These are phyloP conservation scores for Chunga burmeisteri DNA, from an alignment of 2,113 vertebrate species.

Conservation along the genomic window DNA sequence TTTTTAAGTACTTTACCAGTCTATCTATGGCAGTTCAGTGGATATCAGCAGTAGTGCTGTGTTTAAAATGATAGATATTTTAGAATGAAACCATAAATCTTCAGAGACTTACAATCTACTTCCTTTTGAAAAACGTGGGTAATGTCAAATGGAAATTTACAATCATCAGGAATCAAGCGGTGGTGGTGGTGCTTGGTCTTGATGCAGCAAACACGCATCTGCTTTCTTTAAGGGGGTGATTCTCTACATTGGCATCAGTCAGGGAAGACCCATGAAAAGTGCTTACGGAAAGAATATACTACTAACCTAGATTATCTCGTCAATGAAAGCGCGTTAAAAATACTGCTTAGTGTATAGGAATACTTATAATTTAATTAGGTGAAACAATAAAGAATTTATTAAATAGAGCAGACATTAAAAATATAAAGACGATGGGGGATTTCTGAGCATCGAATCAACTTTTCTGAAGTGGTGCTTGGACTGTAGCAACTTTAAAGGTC, in stretches of 20 bases:
- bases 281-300: neutral
- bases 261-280: neutral
- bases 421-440: rapidly evolving
- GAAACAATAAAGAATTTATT: neutral
- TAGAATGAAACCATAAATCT: conserved; percentile 53
- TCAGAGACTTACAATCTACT: conserved; percentile 2
- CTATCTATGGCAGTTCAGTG: conserved; percentile 19
- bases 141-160: conserved; percentile 38
- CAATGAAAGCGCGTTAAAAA: neutral
- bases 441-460: rapidly evolving
- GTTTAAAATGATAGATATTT: conserved; percentile 59
- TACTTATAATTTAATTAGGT: rapidly evolving
- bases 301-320: neutral
- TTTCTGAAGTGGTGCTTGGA: neutral
- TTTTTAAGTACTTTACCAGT: conserved; percentile 57
- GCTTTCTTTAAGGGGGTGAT: neutral
- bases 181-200: neutral
- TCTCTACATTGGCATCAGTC: neutral
- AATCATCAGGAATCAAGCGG: rapidly evolving
- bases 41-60: neutral
- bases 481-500: no score
- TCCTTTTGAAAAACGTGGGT: neutral
- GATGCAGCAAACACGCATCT: neutral
- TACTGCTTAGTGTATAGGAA: rapidly evolving
- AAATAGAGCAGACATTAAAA: neutral